These are phyloP conservation scores for Rotaria socialis DNA, from an alignment of 2,888 invertebrate genomes.

Conservation along the genomic window DNA sequence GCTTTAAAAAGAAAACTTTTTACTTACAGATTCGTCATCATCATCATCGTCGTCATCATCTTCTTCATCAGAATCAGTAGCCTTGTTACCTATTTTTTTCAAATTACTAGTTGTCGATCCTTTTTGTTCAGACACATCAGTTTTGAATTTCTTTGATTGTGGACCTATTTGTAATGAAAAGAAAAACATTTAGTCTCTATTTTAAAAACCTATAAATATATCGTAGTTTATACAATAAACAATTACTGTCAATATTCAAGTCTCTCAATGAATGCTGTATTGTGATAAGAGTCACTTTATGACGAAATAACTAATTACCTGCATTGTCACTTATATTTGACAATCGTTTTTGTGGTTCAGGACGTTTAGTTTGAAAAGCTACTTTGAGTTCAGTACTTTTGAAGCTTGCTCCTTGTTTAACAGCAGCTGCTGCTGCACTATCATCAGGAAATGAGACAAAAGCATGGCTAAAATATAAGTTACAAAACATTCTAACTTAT, in stretches of 20 bases:
- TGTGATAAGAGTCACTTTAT: background rate
- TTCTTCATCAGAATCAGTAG: background rate
- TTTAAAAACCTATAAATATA: background rate
- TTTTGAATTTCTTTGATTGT: background rate
- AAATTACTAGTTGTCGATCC: background rate
- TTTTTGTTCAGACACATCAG: background rate
- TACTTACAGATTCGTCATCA: constrained; percentile 2
- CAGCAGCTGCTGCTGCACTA: constrained; percentile 2
- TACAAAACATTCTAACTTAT: background rate
- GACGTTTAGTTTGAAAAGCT: constrained; percentile 2
- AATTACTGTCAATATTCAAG: too few relatives aligned
- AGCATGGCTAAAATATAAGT: background rate
- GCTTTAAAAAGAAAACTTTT: background rate
- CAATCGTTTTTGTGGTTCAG: constrained; percentile 6
- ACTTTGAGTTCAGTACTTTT: background rate
- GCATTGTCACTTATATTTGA: background rate
- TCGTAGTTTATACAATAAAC: background rate
- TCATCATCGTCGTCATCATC: background rate
- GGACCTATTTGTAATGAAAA: background rate
- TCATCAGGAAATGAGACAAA: background rate
- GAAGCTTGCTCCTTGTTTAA: constrained; percentile 1
- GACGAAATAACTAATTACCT: background rate
- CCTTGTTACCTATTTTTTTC: background rate
- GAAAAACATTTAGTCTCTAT: too few relatives aligned
- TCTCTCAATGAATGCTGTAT: too few relatives aligned